Evolutionary conservation across 2,797 vertebrate species (phyloP).

Genomic region (Oceanodroma leucorhoa): DNA sequence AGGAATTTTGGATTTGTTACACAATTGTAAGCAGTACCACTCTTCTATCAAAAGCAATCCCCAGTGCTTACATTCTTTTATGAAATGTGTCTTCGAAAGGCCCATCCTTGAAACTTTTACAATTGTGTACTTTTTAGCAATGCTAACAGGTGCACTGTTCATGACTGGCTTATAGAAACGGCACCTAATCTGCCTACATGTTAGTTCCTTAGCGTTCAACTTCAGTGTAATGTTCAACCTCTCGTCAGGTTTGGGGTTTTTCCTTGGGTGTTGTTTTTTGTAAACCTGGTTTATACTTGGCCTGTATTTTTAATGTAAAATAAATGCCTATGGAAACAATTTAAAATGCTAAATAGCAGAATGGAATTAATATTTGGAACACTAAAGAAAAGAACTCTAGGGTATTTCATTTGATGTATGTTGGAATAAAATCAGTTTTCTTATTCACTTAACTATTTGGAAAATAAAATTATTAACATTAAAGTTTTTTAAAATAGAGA

Average conservation of each 20-base stretch:
- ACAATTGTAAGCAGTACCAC: not conserved
- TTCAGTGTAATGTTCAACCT: not conserved
- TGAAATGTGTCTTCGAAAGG: not conserved
- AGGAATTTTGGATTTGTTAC: not conserved
- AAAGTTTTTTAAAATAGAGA: not conserved
- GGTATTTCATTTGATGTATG: not conserved
- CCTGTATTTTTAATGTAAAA: not conserved
- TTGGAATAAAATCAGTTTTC: not conserved
- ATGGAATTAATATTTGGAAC: not conserved
- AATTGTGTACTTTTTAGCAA: not conserved
- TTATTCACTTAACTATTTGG: not conserved
- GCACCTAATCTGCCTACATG: not conserved
- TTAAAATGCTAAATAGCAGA: not conserved
- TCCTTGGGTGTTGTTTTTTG: not conserved
- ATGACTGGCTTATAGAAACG: not conserved
- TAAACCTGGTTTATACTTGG: not conserved
- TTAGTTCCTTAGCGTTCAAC: not conserved
- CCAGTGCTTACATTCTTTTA: not conserved
- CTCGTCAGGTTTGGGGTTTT: not conserved
- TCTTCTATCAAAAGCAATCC: not conserved
- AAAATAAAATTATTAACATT: not conserved
- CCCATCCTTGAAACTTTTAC: not conserved
- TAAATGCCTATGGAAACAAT: not conserved
- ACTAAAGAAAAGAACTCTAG: not conserved
- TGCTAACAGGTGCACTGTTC: not conserved